phyloP scores from a whole-genome alignment of 2,888 invertebrate genomes.

The Eupeodes luniger region DNA sequence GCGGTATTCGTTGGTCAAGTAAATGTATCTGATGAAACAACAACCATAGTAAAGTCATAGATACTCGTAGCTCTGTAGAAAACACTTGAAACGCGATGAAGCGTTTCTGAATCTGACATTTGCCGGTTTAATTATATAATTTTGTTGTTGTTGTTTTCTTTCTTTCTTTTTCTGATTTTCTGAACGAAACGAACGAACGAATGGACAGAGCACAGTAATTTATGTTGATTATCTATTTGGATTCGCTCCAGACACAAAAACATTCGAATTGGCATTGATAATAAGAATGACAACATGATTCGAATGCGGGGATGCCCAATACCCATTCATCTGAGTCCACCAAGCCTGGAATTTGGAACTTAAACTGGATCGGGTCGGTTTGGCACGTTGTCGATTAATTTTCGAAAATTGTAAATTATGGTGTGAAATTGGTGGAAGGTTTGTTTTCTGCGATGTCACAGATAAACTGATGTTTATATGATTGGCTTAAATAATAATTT shows the following conservation, averaged over 20 bases:
- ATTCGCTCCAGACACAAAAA: slow-evolving; percentile 34
- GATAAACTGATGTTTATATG: slow-evolving; percentile 22
- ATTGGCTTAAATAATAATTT: slow-evolving; percentile 29
- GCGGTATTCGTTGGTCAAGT: not conserved
- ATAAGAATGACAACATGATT: slow-evolving; percentile 31
- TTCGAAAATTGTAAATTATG: slow-evolving; percentile 54
- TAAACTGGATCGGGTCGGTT: not conserved
- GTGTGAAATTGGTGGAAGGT: slow-evolving; percentile 47
- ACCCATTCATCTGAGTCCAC: too few relatives aligned
- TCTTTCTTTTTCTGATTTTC: not conserved
- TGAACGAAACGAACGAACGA: not conserved
- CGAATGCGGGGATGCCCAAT: slow-evolving; percentile 19
- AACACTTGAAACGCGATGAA: slow-evolving; percentile 35
- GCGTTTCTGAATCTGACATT: slow-evolving; percentile 36
- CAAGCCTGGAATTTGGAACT: not conserved
- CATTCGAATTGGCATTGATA: slow-evolving; percentile 58
- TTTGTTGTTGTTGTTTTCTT: slow-evolving; percentile 8
- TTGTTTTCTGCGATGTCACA: slow-evolving; percentile 14
- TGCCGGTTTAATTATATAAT: slow-evolving; percentile 53
- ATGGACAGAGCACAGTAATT: slow-evolving; percentile 3
- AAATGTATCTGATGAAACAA: not conserved
- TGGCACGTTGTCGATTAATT: slow-evolving; percentile 33
- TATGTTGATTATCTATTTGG: slow-evolving; percentile 47
- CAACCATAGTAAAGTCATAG: not conserved
- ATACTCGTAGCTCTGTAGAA: not conserved